phyloP scores from a whole-genome alignment of 2,797 vertebrate species.

The Leptatherina wallacei region DNA sequence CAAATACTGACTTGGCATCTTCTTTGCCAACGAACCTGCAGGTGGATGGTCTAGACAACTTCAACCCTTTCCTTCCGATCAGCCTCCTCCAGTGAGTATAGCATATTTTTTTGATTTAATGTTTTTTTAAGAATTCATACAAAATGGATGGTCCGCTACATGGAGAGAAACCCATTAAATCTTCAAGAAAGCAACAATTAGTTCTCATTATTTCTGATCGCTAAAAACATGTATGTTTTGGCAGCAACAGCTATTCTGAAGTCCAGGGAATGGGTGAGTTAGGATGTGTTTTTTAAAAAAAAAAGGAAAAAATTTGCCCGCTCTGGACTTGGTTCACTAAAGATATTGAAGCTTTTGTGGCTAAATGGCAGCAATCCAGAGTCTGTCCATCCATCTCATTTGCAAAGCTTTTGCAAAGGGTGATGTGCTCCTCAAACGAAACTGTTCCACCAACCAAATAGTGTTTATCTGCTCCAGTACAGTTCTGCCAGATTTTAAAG shows the following conservation, averaged over 20 bases:
- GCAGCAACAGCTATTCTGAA: slow-evolving; percentile 70
- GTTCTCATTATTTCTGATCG: slow-evolving; percentile 48
- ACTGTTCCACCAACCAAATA: neutral
- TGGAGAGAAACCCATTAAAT: slow-evolving; percentile 6
- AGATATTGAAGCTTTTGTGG: neutral
- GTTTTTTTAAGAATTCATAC: slow-evolving; percentile 1
- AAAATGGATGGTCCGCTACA: neutral
- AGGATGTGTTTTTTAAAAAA: slow-evolving; percentile 36
- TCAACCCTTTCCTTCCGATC: slow-evolving; percentile 86
- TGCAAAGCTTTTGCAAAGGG: neutral
- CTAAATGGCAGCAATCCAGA: neutral
- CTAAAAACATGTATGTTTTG: slow-evolving; percentile 77
- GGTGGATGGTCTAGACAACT: slow-evolving; percentile 81
- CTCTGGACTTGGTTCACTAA: neutral
- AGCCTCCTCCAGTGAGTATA: slow-evolving; percentile 87
- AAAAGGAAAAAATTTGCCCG: slow-evolving; percentile 46
- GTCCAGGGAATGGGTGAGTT: slow-evolving; percentile 81
- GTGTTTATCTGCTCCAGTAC: neutral
- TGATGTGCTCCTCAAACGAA: neutral
- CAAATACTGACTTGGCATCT: slow-evolving; percentile 83
- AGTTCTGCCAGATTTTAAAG: neutral
- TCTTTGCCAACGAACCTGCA: slow-evolving; percentile 82
- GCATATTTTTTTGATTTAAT: neutral
- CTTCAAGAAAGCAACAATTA: slow-evolving; percentile 9
- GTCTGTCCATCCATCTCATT: neutral